Base-by-base conservation (phyloP, 2,113 vertebrate species). In the Upupa epops region DNA sequence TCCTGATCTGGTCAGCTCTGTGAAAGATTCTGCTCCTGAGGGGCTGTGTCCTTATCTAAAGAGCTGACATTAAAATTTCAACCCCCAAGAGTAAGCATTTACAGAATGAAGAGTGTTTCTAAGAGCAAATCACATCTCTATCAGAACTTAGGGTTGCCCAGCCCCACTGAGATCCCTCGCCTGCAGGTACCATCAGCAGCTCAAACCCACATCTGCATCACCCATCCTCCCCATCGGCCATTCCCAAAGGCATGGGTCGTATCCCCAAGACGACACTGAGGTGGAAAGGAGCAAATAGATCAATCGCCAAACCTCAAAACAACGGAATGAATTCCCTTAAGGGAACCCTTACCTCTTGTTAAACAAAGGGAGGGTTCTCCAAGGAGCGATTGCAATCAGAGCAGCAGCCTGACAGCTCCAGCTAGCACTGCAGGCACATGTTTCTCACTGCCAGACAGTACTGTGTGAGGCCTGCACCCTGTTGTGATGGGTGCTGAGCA, bases 171-270 rank as follows among this genome's bases (percentile, higher is more conserved):
- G 59, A 42, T 55, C 28, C 31, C 8, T 40, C 40, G 26, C 37
- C 70, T 74, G 58, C 66, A 37, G 88, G 49, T 31, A n/a, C 48
- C 61, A 28, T 0, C 55, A 28, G 7, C 84, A 59, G 48, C 81
- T 66, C 37, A 49, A 80, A 31, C 17, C 32, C 64, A 6, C 65
- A 58, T 2, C 90, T 70, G n/a, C 77, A 58, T 17, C 81, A 65
- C 28, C 37, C 20, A 18, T 31, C 73, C 65, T 5, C 31, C 54
- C 55, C 79, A 32, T 20, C 72, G 40, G 11, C 28, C 49, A 51
- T 51, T 80, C 79, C 68, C 71, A 7, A 4, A 1, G 8, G 49
- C 51, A 60, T 1, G 0, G 9, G 5, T 4, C 0, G 19, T 7
- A n/a, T 61, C 54, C 76, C 81, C 40, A 25, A 28, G 32, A 73